These are phyloP conservation scores for Bovichtus variegatus DNA, from an alignment of 2,797 vertebrate species.

Conservation along the genomic window DNA sequence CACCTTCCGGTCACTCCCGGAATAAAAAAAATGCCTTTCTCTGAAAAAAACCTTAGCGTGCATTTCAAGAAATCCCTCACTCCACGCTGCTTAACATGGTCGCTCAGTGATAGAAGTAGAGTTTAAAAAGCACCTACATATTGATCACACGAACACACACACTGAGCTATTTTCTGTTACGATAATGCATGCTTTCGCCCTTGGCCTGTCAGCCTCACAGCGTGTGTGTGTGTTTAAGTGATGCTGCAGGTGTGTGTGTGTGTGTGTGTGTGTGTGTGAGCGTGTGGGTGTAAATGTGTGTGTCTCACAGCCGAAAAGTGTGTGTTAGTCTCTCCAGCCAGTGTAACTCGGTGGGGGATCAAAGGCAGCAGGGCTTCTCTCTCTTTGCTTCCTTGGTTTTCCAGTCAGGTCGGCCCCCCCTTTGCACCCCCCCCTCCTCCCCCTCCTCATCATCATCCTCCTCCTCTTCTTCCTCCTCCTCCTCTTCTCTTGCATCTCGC, in stretches of 20 bases:
- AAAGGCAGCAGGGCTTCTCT: constrained; percentile 70
- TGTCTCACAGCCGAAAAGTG: constrained; percentile 75
- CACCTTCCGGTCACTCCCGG: constrained; percentile 53
- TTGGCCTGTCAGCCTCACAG: constrained; percentile 58
- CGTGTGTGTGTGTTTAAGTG: constrained; percentile 24
- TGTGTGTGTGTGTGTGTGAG: constrained; percentile 4
- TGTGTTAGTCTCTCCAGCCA: constrained; percentile 75
- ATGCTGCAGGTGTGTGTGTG: constrained; percentile 33
- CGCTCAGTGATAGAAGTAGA: constrained; percentile 59
- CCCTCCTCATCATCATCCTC: constrained; percentile 31
- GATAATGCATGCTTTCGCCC: constrained; percentile 57
- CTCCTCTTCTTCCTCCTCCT: constrained; percentile 51
- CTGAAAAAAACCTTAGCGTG: constrained; percentile 62
- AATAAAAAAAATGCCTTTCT: constrained; percentile 48
- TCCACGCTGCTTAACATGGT: constrained; percentile 45
- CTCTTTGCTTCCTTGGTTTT: constrained; percentile 70
- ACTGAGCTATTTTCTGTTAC: constrained; percentile 61
- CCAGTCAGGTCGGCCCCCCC: constrained; percentile 66
- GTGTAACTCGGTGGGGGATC: constrained; percentile 69
- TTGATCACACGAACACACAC: constrained; percentile 57
- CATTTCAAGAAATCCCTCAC: constrained; percentile 57
- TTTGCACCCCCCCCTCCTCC: constrained; percentile 37
- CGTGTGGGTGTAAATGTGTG: constrained; percentile 41
- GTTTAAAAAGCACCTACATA: constrained; percentile 66
- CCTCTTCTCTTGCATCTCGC: constrained; percentile 57